Base-by-base conservation (phyloP, 2,113 vertebrate genomes). In the Myotis davidii region DNA sequence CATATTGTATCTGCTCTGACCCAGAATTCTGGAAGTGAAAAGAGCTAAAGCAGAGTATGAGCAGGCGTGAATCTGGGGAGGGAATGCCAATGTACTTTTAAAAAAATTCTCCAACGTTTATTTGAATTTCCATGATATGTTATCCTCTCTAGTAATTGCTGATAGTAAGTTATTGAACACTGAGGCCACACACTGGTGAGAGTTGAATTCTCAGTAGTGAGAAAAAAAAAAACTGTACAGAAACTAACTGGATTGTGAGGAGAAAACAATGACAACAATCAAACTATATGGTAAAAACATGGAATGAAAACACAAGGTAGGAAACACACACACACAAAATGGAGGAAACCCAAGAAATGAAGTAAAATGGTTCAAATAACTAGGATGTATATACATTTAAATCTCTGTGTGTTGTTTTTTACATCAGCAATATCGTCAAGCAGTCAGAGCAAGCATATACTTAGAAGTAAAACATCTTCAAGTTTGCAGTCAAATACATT, bases 21-120 rank as follows among this genome's bases (percentile, higher is more conserved):
- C 17, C 50, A 65, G 29, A 74, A 85, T 39, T 74, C 3, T 25
- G 13, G 20, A 81, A 59, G 25, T 54, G 4, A 90, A 61, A 78
- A n/a, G 32, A 91, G 13, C 39, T 52, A 77, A 89, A 42, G 2
- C 16, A 56, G 8, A 14, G 1, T 50, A 1, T 59, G 64, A 50
- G 14, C 69, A 32, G 77, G 32, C 9, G 2, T 85, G 7, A 23
- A 25, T 61, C 1, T 17, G 12, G 34, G 21, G 32, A 90, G 13
- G 23, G 34, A n/a, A 52, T 64, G 9, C 67, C 7, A 64, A 39
- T 9, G 32, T 69, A 70, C 6, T 83, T 67, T 52, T 8, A 89
- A 95, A 69, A 70, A 32, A 91, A 90, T 87, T 52, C 5, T 73
- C 76, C 21, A 94, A 73, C 11, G 23, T 59, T n/a, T 45, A 94